These are phyloP conservation scores for Cryptomyrus ogoouensis DNA, from an alignment of 2,113 vertebrate genomes.

Conservation along the genomic window DNA sequence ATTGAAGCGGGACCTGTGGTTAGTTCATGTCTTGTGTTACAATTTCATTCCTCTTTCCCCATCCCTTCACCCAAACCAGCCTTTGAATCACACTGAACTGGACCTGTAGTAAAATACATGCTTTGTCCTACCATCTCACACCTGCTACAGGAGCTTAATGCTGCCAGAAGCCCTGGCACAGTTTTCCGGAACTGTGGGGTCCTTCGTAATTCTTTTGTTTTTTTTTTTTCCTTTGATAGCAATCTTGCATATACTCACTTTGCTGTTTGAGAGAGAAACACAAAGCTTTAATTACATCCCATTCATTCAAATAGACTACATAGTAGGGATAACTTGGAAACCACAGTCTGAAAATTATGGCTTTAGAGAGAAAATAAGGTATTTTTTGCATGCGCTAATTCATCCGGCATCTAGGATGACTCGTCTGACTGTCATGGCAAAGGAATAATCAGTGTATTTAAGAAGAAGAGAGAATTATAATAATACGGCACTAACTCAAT, in stretches of 20 bases:
- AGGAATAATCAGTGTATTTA: not conserved
- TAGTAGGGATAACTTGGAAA: not conserved
- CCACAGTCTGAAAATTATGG: not conserved
- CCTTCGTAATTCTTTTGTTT: not conserved
- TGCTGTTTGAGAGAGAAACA: not conserved
- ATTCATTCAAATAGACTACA: not conserved
- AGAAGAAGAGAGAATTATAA: not conserved
- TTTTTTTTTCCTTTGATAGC: not conserved
- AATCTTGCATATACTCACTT: not conserved
- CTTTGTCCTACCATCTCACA: constrained; percentile 1
- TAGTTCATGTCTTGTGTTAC: constrained; percentile 34
- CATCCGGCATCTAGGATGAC: not conserved
- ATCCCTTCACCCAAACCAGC: constrained; percentile 16
- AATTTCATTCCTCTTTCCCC: not conserved
- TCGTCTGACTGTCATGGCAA: not conserved
- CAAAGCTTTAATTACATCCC: constrained; percentile 10
- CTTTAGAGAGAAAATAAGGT: constrained; percentile 3
- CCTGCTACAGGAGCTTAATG: constrained; percentile 6
- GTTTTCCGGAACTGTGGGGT: not conserved
- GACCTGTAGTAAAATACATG: constrained; percentile 12
- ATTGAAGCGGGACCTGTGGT: constrained; percentile 34
- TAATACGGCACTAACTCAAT: not conserved
- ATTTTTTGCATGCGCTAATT: not conserved
- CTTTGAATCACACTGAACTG: constrained; percentile 22
- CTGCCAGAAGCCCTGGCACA: constrained; percentile 6